Evolutionary conservation across 2,888 invertebrate species (phyloP).

Genomic region (Chrysodeixis includens): DNA sequence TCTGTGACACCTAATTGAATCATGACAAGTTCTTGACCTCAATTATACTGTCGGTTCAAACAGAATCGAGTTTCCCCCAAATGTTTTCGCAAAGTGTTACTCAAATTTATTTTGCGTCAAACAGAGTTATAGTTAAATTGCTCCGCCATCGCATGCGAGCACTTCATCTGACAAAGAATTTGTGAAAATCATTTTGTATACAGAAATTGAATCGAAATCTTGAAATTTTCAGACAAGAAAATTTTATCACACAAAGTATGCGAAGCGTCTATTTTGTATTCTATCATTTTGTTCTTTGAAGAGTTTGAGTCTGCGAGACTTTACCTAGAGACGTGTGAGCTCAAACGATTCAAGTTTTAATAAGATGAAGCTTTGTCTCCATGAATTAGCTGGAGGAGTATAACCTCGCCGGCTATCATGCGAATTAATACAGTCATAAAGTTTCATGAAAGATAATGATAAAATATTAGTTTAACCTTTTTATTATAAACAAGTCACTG

Average conservation of each 20-base stretch:
- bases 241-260: slow-evolving; percentile 43
- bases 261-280: slow-evolving; percentile 44
- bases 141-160: slow-evolving; percentile 29
- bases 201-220: slow-evolving; percentile 50
- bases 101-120: slow-evolving; percentile 53
- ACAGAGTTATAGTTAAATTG: slow-evolving; percentile 37
- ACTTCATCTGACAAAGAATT: slow-evolving; percentile 42
- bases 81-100: slow-evolving; percentile 42
- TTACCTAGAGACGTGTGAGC: slow-evolving; percentile 33
- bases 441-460: neutral
- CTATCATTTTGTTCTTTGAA: slow-evolving; percentile 44
- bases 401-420: neutral
- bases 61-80: slow-evolving; percentile 44
- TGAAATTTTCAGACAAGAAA: slow-evolving; percentile 40
- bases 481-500: too few relatives aligned
- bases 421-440: neutral
- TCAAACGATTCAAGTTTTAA: slow-evolving; percentile 24
- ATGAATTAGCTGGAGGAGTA: slow-evolving; percentile 11
- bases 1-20: slow-evolving; percentile 37
- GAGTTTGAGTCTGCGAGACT: slow-evolving; percentile 37
- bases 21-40: slow-evolving; percentile 53
- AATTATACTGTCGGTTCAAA: neutral
- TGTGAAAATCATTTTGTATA: slow-evolving; percentile 40
- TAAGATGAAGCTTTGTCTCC: slow-evolving; percentile 37
- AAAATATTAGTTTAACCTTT: too few relatives aligned